These are phyloP conservation scores for Morone saxatilis DNA, from an alignment of 2,113 vertebrate genomes.

Conservation along the genomic window DNA sequence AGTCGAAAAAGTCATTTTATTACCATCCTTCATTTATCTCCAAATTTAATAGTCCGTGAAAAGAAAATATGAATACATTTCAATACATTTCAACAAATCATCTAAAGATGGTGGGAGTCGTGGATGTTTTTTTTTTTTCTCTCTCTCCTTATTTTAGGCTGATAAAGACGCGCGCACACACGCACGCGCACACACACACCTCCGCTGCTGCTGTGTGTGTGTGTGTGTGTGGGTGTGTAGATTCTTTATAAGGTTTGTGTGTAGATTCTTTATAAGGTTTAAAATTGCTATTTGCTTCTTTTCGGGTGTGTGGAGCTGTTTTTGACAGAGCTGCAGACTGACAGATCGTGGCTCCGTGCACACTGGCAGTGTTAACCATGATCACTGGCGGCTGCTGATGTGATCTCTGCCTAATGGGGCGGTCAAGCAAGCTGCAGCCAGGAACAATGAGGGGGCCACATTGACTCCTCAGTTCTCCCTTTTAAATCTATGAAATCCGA, in stretches of 20 bases:
- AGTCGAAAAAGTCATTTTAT: conserved; percentile 90
- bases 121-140: conserved; percentile 23
- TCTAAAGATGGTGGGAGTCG: conserved; percentile 72
- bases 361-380: conserved; percentile 88
- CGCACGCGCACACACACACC: not conserved
- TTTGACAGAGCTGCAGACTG: conserved; percentile 82
- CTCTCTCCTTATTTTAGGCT: conserved; percentile 2
- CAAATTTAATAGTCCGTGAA: conserved; percentile 89
- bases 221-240: not conserved
- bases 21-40: conserved; percentile 88
- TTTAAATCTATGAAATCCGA: conserved; percentile 90
- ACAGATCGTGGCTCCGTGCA: conserved; percentile 82
- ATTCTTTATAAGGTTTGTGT: too few species aligned
- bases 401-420: conserved; percentile 97
- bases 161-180: conserved; percentile 9
- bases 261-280: conserved; percentile 22
- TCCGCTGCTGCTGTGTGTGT: conserved; percentile 18
- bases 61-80: conserved; percentile 88
- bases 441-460: conserved; percentile 92
- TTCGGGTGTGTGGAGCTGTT: conserved; percentile 57
- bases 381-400: conserved; percentile 93
- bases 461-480: conserved; percentile 87
- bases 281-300: conserved; percentile 35
- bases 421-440: conserved; percentile 95
- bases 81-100: conserved; percentile 84